phyloP scores from a whole-genome alignment of 2,797 vertebrate species.

The Petrocephalus schoutedeni region DNA sequence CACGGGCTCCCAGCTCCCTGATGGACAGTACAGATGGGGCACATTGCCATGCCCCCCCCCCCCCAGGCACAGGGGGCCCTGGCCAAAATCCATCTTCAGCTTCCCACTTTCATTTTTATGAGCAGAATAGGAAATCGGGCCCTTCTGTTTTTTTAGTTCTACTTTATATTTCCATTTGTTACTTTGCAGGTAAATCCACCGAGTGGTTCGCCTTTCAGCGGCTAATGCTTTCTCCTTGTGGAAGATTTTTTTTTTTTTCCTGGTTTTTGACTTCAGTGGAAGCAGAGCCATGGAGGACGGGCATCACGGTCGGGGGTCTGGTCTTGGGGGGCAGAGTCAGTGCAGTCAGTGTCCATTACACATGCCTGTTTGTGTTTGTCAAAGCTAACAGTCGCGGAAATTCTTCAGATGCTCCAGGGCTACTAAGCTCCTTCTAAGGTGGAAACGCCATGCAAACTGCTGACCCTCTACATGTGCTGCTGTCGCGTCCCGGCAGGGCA shows the following conservation, averaged over 20 bases:
- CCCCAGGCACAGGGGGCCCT: background rate
- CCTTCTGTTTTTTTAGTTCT: background rate
- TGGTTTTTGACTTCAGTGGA: background rate
- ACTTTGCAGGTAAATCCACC: background rate
- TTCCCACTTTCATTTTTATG: conserved; percentile 11
- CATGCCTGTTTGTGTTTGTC: background rate
- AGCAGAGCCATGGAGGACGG: background rate
- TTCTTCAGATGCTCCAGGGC: background rate
- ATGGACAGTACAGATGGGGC: background rate
- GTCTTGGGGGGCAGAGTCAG: background rate
- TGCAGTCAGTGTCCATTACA: background rate
- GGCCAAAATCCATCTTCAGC: background rate
- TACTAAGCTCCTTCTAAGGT: background rate
- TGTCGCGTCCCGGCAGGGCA: background rate
- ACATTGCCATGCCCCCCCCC: background rate
- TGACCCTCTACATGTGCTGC: background rate
- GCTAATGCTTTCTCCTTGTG: background rate
- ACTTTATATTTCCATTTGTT: background rate
- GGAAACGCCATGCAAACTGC: background rate
- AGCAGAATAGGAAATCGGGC: background rate
- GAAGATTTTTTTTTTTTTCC: background rate
- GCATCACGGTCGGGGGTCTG: background rate
- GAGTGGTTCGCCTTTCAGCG: background rate
- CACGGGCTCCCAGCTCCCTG: conserved; percentile 12
- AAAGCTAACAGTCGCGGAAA: background rate